These are phyloP conservation scores for Bombus consobrinus DNA, from an alignment of 1,140 invertebrate species.

Conservation along the genomic window DNA sequence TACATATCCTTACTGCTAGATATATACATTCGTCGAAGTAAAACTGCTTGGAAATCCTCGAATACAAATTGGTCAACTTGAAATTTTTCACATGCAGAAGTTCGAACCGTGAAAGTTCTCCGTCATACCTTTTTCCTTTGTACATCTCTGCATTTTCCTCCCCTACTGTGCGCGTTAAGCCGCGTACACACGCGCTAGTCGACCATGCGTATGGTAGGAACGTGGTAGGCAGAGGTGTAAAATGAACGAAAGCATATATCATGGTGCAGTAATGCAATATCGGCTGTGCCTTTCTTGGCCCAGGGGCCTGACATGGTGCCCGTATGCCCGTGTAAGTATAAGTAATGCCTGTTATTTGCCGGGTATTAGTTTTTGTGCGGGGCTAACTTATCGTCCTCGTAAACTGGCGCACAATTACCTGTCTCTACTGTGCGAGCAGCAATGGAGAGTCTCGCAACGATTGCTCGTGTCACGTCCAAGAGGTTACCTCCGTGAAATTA, in stretches of 20 bases:
- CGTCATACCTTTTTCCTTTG: neutral
- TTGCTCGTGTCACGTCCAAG: constrained; percentile 56
- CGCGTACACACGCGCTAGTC: constrained; percentile 9
- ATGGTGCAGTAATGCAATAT: constrained; percentile 73
- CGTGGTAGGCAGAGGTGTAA: constrained; percentile 68
- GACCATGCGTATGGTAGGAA: neutral
- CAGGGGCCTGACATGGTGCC: constrained; percentile 52
- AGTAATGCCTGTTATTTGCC: constrained; percentile 76
- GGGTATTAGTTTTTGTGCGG: constrained; percentile 74
- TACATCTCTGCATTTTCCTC: neutral
- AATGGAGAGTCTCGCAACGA: constrained; percentile 38
- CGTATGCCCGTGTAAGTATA: constrained; percentile 68
- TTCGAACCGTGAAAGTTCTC: neutral
- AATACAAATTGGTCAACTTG: no score
- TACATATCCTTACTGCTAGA: no score
- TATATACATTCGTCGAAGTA: no score
- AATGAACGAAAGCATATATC: constrained; percentile 72
- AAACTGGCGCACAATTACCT: constrained; percentile 74
- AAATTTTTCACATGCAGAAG: no score
- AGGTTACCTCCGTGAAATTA: constrained; percentile 60
- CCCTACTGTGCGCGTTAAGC: constrained; percentile 14
- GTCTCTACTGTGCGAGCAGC: constrained; percentile 63
- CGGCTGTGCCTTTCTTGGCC: constrained; percentile 51
- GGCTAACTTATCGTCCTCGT: constrained; percentile 74
- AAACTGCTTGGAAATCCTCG: no score